Evolutionary conservation across 2,113 vertebrate genomes (phyloP).

Genomic region (Eidolon helvum): DNA sequence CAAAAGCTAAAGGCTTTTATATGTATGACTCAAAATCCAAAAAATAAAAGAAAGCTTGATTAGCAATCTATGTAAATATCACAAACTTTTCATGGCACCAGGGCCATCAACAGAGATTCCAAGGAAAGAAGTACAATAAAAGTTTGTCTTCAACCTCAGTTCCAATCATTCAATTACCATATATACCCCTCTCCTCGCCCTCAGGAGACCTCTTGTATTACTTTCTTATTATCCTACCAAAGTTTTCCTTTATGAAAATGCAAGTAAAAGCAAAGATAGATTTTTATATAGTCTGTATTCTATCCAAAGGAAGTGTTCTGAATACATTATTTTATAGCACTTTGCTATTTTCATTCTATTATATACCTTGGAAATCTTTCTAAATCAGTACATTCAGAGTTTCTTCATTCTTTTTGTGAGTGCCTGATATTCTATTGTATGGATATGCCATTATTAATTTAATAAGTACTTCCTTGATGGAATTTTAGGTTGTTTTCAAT

Average conservation of each 20-base stretch:
- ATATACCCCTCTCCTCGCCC: neutral
- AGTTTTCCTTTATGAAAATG: neutral
- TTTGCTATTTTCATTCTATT: neutral
- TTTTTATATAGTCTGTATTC: neutral
- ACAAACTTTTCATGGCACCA: neutral
- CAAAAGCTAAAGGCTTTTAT: neutral
- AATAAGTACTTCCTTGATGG: neutral
- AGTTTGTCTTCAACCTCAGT: neutral
- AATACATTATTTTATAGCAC: neutral
- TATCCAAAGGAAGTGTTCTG: neutral
- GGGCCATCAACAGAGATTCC: neutral
- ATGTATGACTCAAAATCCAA: neutral
- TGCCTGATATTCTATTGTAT: neutral
- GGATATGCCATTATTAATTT: neutral
- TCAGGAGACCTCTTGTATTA: neutral
- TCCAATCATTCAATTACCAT: neutral
- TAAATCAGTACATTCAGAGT: neutral
- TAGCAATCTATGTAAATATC: neutral
- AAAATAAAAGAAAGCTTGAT: neutral
- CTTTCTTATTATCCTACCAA: neutral
- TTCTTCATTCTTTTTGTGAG: neutral
- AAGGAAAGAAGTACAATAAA: neutral
- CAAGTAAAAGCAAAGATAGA: neutral
- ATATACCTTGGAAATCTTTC: neutral
- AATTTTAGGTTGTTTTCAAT: neutral